Evolutionary conservation across 2,113 vertebrate genomes (phyloP).

Genomic region (Ophthalmolycus amberensis): DNA sequence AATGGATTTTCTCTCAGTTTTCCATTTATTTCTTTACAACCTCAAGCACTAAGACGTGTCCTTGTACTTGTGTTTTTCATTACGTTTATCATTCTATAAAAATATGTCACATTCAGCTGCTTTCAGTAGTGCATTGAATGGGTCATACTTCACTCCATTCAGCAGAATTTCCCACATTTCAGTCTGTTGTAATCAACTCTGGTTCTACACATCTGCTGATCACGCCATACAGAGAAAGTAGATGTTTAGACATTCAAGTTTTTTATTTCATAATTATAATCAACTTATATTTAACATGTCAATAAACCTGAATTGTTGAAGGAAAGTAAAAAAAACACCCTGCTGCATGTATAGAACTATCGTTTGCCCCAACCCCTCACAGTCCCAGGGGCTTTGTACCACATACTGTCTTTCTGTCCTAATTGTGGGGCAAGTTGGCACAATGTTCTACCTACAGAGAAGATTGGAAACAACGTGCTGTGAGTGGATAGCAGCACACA

Average conservation of each 20-base stretch:
- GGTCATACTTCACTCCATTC: constrained; percentile 18
- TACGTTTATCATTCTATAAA: constrained; percentile 24
- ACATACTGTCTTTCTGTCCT: constrained; percentile 52
- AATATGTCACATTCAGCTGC: constrained; percentile 27
- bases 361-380: constrained; percentile 29
- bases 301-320: neutral
- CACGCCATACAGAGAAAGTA: neutral
- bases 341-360: constrained; percentile 4
- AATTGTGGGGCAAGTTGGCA: constrained; percentile 65
- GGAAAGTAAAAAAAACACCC: neutral
- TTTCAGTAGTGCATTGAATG: constrained; percentile 2
- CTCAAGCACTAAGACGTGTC: constrained; percentile 11
- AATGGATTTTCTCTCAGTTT: constrained; percentile 59
- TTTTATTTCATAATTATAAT: neutral
- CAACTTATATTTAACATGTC: neutral
- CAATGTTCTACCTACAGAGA: constrained; percentile 50
- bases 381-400: constrained; percentile 36
- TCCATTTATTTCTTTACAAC: constrained; percentile 48
- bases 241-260: neutral
- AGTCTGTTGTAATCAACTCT: neutral
- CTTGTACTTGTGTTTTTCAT: constrained; percentile 14
- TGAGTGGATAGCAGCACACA: constrained; percentile 70
- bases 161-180: neutral
- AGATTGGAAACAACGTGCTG: constrained; percentile 66
- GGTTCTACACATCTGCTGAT: neutral